A percentile compares a stretch with the other conserved stretches of the same genome.
Evolutionary conservation across 2,888 invertebrate genomes (phyloP).

Genomic region (Drosophila multiciliata): DNA sequence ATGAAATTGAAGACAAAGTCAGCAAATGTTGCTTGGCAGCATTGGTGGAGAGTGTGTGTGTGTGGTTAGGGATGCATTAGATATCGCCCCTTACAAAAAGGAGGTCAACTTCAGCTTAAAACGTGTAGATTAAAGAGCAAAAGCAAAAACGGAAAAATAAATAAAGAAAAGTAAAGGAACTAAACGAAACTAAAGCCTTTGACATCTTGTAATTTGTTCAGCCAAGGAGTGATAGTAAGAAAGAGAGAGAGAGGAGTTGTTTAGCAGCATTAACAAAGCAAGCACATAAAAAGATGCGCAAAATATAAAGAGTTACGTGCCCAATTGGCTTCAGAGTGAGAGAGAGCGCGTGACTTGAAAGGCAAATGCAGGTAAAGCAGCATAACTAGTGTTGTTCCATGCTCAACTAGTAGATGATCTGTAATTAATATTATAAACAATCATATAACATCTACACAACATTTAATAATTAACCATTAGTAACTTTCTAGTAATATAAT

Average conservation of each 20-base stretch:
- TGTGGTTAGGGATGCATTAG: neutral
- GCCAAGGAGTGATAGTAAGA: neutral
- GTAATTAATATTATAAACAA: neutral
- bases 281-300: slow-evolving; percentile 47
- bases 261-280: slow-evolving; percentile 10
- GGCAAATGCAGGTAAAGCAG: slow-evolving; percentile 46
- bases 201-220: slow-evolving; percentile 53
- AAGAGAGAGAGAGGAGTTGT: neutral
- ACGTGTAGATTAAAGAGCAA: slow-evolving; percentile 46
- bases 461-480: too few species aligned
- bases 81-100: slow-evolving; percentile 32
- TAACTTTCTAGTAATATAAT: neutral
- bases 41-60: slow-evolving; percentile 7
- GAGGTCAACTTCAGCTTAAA: slow-evolving; percentile 42
- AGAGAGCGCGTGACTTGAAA: slow-evolving; percentile 63
- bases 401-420: neutral
- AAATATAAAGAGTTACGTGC: slow-evolving; percentile 61
- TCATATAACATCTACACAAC: neutral
- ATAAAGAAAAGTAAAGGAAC: slow-evolving; percentile 18
- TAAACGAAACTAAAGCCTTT: slow-evolving; percentile 55
- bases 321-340: slow-evolving; percentile 34
- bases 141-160: slow-evolving; percentile 16
- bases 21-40: slow-evolving; percentile 25
- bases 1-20: slow-evolving; percentile 44
- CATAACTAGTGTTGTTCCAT: neutral